Evolutionary conservation across 2,888 invertebrate genomes (phyloP).

Genomic region (Drosophila multiciliata): DNA sequence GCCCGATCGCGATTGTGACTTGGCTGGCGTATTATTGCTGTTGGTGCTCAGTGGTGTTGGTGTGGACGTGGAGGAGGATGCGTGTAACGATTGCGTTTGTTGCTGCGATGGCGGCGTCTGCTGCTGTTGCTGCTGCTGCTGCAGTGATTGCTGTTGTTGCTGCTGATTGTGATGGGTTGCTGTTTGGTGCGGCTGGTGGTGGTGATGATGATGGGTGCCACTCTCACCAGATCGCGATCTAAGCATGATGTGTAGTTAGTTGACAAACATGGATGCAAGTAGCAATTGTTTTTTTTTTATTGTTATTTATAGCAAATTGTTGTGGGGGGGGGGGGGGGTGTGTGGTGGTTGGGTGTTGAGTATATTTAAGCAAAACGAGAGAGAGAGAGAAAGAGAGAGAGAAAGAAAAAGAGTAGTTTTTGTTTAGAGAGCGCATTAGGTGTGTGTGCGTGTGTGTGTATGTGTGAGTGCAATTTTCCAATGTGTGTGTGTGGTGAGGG

Average conservation of each 20-base stretch:
- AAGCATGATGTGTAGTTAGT: conserved; percentile 34
- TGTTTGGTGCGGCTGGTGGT: conserved; percentile 60
- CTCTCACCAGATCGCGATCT: conserved; percentile 83
- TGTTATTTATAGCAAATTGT: conserved; percentile 3
- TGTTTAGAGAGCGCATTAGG: conserved; percentile 39
- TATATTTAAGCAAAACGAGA: conserved; percentile 59
- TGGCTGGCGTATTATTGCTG: conserved; percentile 22
- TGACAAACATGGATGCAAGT: conserved; percentile 6
- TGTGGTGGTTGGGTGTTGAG: conserved; percentile 21
- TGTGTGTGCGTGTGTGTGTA: conserved; percentile 4
- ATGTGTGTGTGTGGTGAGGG: not conserved
- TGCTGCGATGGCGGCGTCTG: conserved; percentile 54
- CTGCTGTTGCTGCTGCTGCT: conserved; percentile 40
- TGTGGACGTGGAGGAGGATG: conserved; percentile 37
- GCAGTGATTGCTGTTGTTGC: conserved; percentile 41
- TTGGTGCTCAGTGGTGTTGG: conserved; percentile 31
- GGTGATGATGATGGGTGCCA: conserved; percentile 66
- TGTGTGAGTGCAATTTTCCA: conserved; percentile 2
- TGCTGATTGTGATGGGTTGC: conserved; percentile 33
- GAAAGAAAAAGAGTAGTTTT: conserved; percentile 42
- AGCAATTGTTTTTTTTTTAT: conserved; percentile 2
- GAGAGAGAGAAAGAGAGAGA: conserved; percentile 40
- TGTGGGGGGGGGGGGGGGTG: not conserved
- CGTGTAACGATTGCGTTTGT: conserved; percentile 39
- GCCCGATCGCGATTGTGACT: conserved; percentile 81